Percentiles rank a stretch among this genome's conserved stretches.
These are phyloP conservation scores for Beaufortia kweichowensis DNA, from an alignment of 2,113 vertebrate genomes.

Conservation along the genomic window DNA sequence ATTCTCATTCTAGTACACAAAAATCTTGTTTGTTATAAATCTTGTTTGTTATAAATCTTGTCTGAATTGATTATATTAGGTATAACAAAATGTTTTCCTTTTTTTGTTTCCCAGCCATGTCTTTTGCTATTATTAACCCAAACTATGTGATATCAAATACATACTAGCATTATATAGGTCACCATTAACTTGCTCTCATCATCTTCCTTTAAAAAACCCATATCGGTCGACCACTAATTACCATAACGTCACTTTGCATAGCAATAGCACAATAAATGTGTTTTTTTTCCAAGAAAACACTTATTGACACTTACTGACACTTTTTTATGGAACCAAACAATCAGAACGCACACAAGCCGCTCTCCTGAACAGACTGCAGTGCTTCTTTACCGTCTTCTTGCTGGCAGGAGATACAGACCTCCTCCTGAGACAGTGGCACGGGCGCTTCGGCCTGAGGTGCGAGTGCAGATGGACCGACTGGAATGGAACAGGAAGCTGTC, in stretches of 20 bases:
- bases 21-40: no score
- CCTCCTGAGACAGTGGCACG: conserved; percentile 60
- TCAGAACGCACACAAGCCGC: conserved; percentile 33
- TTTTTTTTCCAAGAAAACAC: neutral
- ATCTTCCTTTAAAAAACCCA: no score
- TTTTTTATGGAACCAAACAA: conserved; percentile 22
- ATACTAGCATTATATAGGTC: no score
- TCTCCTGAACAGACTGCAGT: conserved; percentile 65
- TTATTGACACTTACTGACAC: neutral
- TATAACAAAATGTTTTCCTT: no score
- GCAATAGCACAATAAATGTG: neutral
- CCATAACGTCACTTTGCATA: neutral
- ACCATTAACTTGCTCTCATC: no score
- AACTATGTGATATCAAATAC: no score
- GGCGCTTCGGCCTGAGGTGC: conserved; percentile 41
- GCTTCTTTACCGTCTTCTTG: conserved; percentile 68
- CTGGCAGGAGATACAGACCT: conserved; percentile 62
- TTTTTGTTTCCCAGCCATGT: no score
- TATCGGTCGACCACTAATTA: no score
- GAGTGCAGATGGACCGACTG: conserved; percentile 39
- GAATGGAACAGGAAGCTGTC: conserved; percentile 51
- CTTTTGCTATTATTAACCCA: no score
- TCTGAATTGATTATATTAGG: no score
- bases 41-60: no score
- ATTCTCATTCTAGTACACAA: no score